Percentiles rank a stretch among this genome's conserved stretches.
These are phyloP conservation scores for Myotis lucifugus DNA, from an alignment of 2,113 vertebrate genomes.

Conservation along the genomic window DNA sequence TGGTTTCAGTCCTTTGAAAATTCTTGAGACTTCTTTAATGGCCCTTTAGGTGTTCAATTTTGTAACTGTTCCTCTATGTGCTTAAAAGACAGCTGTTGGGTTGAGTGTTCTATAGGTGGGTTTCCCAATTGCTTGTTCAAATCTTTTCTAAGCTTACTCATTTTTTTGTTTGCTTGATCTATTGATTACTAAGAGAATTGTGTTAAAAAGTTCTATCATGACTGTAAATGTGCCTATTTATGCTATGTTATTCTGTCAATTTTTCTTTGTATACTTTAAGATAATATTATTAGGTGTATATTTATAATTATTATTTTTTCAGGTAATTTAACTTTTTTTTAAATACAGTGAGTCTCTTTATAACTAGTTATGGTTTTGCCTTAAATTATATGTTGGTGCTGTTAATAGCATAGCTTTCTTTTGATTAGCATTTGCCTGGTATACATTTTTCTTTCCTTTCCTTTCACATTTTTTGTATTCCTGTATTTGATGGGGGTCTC, in stretches of 20 bases:
- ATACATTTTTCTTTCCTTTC: constrained; percentile 5
- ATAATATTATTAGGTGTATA: background rate
- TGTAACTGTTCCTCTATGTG: background rate
- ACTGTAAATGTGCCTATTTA: background rate
- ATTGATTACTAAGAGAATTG: background rate
- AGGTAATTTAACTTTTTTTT: background rate
- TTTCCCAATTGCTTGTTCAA: background rate
- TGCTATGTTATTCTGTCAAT: background rate
- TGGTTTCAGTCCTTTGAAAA: background rate
- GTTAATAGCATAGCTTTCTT: background rate
- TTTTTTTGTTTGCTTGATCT: background rate
- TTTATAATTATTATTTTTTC: constrained; percentile 16
- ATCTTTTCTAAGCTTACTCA: background rate
- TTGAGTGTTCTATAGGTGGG: background rate
- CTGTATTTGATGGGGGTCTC: background rate
- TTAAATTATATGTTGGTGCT: background rate
- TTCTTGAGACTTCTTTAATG: background rate
- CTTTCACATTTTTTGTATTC: background rate
- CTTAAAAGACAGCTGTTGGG: background rate
- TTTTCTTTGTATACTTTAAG: background rate
- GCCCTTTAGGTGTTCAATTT: background rate
- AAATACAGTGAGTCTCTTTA: background rate
- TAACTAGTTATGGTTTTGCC: background rate
- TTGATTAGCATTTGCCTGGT: background rate
- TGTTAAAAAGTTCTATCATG: background rate